phyloP scores from a whole-genome alignment of 2,888 invertebrate species.

The Penaeus monodon region DNA sequence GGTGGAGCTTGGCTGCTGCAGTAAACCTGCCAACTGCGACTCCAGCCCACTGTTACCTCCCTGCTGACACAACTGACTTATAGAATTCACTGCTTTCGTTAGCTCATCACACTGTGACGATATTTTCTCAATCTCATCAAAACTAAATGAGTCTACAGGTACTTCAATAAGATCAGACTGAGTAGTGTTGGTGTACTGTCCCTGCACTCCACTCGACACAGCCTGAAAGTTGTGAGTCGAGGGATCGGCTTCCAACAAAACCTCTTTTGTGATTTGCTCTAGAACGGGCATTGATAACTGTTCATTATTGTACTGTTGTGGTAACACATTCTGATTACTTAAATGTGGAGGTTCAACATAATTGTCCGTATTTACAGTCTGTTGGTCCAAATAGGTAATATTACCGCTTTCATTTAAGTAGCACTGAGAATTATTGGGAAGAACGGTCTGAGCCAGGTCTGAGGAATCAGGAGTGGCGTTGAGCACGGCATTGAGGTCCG shows the following conservation, averaged over 20 bases:
- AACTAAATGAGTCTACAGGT: conserved; percentile 61
- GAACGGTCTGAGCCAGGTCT: conserved; percentile 61
- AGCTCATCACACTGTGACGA: conserved; percentile 64
- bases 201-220: conserved; percentile 40
- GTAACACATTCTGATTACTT: conserved; percentile 55
- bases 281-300: conserved; percentile 64
- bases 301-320: conserved; percentile 58
- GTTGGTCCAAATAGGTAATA: conserved; percentile 50
- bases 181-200: conserved; percentile 50
- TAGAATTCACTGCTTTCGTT: conserved; percentile 64
- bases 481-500: conserved; percentile 64
- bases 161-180: conserved; percentile 61
- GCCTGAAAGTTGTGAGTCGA: conserved; percentile 31
- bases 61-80: conserved; percentile 58
- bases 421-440: conserved; percentile 64
- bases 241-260: conserved; percentile 51
- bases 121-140: conserved; percentile 62
- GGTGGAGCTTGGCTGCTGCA: conserved; percentile 56
- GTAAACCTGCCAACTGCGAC: conserved; percentile 58
- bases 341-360: conserved; percentile 58
- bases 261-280: conserved; percentile 58
- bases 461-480: conserved; percentile 65
- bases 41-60: conserved; percentile 51
- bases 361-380: conserved; percentile 38
- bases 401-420: conserved; percentile 57